Base-by-base conservation (phyloP, 2,797 vertebrate species). In the Antennarius maculatus region DNA sequence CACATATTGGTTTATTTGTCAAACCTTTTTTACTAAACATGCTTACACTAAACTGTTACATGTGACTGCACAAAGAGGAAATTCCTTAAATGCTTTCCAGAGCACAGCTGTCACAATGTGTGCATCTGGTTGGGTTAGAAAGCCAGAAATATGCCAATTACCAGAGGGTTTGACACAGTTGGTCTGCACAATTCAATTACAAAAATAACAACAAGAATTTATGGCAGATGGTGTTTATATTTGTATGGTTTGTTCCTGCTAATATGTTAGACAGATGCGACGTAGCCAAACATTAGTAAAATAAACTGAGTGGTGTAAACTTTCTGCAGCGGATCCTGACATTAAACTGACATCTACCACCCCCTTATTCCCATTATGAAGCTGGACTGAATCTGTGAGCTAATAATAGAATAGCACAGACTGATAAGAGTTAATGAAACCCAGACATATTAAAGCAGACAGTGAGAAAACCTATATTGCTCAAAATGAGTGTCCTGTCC, bases 381-480 rank as follows among this genome's bases (percentile, higher is more conserved):
- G 88, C 86, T 91, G 89, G 86, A 89, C 69, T 79, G 45, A 82
- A 83, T 91, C 69, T 84, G 12, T 23, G 39, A 66, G 17, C 66
- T 82, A 79, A 77, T 86, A 87, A 87, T 80, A 88, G 78, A 77
- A 69, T 63, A 29, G 73, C 43, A 58, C 46, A 46, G 58, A 63
- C 71, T 67, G 80, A 88, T 90, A 66, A 84, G 70, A 71, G 48
- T 42, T 29, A 23, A 55, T 69, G 43, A 71, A 74, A 51, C 53
- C 28, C 45, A 59, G 43, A 78, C 54, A 37, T 72, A 53, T 73
- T 13, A 61, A 53, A 72, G 46, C 55, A 51, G 27, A 69, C 50
- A 18, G 11, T 62, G 23, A 71, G 72, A 54, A 74, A 80, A 66
- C 42, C 54, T 71, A 42, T 34, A 12, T 17, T 73, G 78, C 43